Base-by-base conservation (phyloP, 2,888 invertebrate genomes). In the Idaea biselata region DNA sequence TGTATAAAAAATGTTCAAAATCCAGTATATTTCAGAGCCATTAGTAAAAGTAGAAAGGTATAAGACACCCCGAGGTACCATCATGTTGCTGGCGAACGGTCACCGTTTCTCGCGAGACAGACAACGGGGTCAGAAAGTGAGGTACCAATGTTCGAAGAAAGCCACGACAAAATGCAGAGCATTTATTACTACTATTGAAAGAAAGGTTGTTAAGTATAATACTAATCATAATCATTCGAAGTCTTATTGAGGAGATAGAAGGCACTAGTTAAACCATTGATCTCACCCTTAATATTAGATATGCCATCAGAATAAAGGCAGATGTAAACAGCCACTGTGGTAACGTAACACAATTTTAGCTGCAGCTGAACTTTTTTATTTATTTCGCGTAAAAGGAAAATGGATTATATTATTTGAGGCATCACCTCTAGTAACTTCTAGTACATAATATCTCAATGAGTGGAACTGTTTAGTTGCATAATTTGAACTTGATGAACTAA, bases 91-190 rank as follows among this genome's bases (percentile, higher is more conserved):
- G 16, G 72, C 72, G 3, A 66, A 73, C 8, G 75, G 80, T 6
- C 68, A 70, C 61, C 79, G 80, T 3, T 85, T 83, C 68, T 77
- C 80, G 11, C 77, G 76, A 32, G 71, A 78, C n/a, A 70, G 67
- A n/a, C 60, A 58, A 31, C 60, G 63, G 6, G 72, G 74, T 3
- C 11, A 0, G 7, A 77, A 73, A 58, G 68, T 63, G 17, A 63
- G 78, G 53, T 80, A 77, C 76, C 73, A 75, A 18, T 79, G 79
- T 57, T 63, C 71, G 1, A 58, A 58, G 16, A 75, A 73, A 33
- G 67, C 68, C 6, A 60, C 69, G 5, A 74, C 67, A 6, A 72
- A 62, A 53, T 80, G 81, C 60, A 74, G 71, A 18, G 81, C 77
- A 6, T 74, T 70, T 61, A 69, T 80, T 57, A 73, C 73, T 18